Conservation (phyloP, 2,797 vertebrate species). For the Sphenopsis melanotis region DNA sequence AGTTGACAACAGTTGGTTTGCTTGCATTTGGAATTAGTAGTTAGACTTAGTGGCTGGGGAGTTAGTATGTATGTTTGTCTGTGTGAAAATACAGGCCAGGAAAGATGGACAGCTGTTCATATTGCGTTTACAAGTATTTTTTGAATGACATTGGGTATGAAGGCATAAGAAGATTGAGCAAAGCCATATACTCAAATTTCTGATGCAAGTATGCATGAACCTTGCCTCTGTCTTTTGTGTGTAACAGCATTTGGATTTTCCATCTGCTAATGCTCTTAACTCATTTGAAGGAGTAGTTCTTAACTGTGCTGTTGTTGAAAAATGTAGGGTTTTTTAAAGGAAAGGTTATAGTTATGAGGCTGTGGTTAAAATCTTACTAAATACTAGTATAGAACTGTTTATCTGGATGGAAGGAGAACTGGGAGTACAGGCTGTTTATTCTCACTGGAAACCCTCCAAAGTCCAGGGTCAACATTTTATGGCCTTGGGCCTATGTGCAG, state of each 20-base stretch:
- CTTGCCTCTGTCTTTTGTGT: neutral
- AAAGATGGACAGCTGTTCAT: neutral
- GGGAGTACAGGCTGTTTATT: neutral
- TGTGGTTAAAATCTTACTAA: neutral
- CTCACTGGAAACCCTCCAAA: neutral
- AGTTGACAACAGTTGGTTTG: neutral
- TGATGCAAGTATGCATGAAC: neutral
- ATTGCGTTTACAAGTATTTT: neutral
- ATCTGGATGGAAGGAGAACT: neutral
- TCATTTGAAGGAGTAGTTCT: neutral
- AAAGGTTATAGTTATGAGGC: neutral
- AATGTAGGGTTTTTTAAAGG: neutral
- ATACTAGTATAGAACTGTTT: neutral
- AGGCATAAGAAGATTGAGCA: neutral
- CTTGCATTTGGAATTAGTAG: neutral
- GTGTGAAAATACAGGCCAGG: neutral
- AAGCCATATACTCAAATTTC: neutral
- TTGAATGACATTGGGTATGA: neutral
- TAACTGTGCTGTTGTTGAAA: neutral
- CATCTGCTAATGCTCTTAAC: neutral
- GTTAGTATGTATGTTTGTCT: neutral
- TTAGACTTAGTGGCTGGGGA: neutral
- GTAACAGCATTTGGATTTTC: neutral
- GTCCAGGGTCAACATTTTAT: neutral
- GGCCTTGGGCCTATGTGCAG: neutral